phyloP scores from a whole-genome alignment of 2,797 vertebrate species.

The Chromis chromis region DNA sequence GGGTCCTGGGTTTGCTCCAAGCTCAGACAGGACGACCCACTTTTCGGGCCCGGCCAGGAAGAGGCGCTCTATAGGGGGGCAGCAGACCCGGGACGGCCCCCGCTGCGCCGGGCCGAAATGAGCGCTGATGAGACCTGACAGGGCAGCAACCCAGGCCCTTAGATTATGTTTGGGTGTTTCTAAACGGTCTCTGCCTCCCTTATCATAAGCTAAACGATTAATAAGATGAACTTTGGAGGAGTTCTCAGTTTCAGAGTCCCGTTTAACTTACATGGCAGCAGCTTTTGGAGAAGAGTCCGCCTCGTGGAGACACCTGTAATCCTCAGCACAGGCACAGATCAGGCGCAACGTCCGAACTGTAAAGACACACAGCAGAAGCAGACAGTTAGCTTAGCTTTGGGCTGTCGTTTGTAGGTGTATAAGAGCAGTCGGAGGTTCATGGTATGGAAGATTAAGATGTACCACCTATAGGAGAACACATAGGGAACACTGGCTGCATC shows the following conservation, averaged over 20 bases:
- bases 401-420: too few relatives aligned
- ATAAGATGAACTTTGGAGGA: neutral
- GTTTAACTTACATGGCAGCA: slow-evolving; percentile 88
- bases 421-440: neutral
- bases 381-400: neutral
- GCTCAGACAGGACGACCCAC: slow-evolving; percentile 79
- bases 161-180: slow-evolving; percentile 48
- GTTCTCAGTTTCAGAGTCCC: too few relatives aligned
- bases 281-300: slow-evolving; percentile 68
- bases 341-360: slow-evolving; percentile 89
- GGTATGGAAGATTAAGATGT: neutral
- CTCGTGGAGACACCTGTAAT: slow-evolving; percentile 86
- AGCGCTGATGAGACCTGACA: slow-evolving; percentile 83
- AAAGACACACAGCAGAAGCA: slow-evolving; percentile 14
- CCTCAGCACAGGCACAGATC: slow-evolving; percentile 93
- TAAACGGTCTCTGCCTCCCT: slow-evolving; percentile 3
- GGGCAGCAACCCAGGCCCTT: slow-evolving; percentile 37
- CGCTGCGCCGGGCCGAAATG: slow-evolving; percentile 64
- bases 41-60: slow-evolving; percentile 64
- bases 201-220: neutral
- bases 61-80: slow-evolving; percentile 59
- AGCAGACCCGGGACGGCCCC: slow-evolving; percentile 63
- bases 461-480: neutral
- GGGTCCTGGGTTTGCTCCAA: slow-evolving; percentile 55
- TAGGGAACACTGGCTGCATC: neutral